phyloP scores from a whole-genome alignment of 2,113 vertebrate genomes.

The Podarcis cretensis region DNA sequence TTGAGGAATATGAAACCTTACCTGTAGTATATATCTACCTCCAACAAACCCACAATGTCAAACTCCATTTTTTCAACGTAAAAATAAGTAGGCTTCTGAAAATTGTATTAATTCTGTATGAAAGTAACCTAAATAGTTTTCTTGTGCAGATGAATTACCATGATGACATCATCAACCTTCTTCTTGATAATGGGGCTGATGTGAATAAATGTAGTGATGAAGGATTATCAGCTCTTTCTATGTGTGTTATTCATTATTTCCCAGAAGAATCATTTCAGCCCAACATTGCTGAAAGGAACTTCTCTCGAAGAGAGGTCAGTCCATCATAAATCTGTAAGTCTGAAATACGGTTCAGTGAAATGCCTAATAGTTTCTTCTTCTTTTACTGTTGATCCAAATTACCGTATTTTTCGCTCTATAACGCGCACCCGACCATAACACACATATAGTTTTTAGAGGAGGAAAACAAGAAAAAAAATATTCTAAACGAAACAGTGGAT shows the following conservation, averaged over 20 bases:
- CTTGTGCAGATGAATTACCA: slow-evolving; percentile 78
- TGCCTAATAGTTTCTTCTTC: background rate
- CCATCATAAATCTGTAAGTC: background rate
- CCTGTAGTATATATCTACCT: background rate
- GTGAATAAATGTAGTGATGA: slow-evolving; percentile 84
- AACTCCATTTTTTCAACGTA: background rate
- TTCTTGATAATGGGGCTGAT: slow-evolving; percentile 84
- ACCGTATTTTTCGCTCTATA: too few species aligned
- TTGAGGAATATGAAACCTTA: background rate
- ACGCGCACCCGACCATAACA: too few species aligned
- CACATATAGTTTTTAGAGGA: too few species aligned
- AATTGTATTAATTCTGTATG: background rate
- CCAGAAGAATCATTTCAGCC: slow-evolving; percentile 72
- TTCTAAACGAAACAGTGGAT: too few species aligned
- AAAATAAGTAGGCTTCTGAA: background rate
- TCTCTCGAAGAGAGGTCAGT: slow-evolving; percentile 53
- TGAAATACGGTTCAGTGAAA: background rate
- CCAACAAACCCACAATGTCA: background rate
- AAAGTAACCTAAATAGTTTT: background rate
- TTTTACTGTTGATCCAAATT: background rate
- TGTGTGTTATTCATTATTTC: slow-evolving; percentile 84
- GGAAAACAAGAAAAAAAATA: too few species aligned
- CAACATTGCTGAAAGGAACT: slow-evolving; percentile 60
- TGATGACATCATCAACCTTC: slow-evolving; percentile 76
- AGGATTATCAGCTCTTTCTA: slow-evolving; percentile 81